Evolutionary conservation across 2,888 invertebrate genomes (phyloP).

Genomic region (Aspidiotus rigidus): DNA sequence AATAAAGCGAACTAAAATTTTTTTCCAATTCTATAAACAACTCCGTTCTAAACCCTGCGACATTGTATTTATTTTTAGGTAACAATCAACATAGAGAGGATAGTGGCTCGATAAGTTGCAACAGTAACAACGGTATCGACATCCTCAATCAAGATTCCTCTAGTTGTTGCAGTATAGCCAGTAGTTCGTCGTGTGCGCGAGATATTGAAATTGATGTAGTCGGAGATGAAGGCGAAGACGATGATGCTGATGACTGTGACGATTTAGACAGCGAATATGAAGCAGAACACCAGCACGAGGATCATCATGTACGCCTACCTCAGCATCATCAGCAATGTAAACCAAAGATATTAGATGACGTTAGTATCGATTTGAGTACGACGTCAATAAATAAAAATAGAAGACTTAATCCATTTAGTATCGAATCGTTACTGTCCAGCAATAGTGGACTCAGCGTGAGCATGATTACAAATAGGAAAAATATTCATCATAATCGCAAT

Average conservation of each 20-base stretch:
- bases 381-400: conserved; percentile 49
- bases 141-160: conserved; percentile 41
- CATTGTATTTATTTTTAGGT: conserved; percentile 3
- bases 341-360: conserved; percentile 62
- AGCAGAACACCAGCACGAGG: conserved; percentile 45
- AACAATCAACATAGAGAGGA: conserved; percentile 34
- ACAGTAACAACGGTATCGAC: conserved; percentile 53
- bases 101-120: conserved; percentile 34
- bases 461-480: conserved; percentile 15
- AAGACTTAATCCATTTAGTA: conserved; percentile 75
- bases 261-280: conserved; percentile 78
- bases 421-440: conserved; percentile 73
- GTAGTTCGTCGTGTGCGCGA: conserved; percentile 42
- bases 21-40: too few species aligned
- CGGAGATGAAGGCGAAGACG: conserved; percentile 64
- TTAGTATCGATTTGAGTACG: conserved; percentile 48
- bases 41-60: too few species aligned
- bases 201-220: conserved; percentile 66
- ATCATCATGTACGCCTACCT: too few species aligned
- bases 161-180: conserved; percentile 47
- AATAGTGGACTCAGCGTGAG: conserved; percentile 30
- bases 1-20: too few species aligned
- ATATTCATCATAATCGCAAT: background rate
- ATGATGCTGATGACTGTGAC: conserved; percentile 56
- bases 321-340: background rate